Evolutionary conservation across 2,113 vertebrate genomes (phyloP).

Genomic region (Macaca mulatta): DNA sequence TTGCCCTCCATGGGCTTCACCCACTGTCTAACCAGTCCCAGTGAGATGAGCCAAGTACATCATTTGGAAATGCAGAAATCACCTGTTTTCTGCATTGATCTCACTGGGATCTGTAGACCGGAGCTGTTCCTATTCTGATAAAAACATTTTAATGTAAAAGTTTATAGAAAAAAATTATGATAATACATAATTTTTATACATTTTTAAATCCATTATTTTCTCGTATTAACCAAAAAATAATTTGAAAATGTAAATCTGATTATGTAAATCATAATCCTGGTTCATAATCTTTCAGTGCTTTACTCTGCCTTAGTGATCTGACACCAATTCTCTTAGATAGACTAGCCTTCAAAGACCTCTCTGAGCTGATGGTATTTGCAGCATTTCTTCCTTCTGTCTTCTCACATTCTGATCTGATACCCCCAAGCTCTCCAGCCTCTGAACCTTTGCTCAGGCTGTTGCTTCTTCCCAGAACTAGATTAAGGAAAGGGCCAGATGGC

Average conservation of each 20-base stretch:
- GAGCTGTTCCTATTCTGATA: too few relatives aligned
- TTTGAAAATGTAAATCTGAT: neutral
- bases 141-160: neutral
- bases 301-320: neutral
- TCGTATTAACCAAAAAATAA: neutral
- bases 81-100: too few relatives aligned
- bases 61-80: too few relatives aligned
- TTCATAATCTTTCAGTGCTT: neutral
- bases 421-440: neutral
- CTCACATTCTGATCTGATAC: neutral
- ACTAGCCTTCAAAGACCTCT: neutral
- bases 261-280: neutral
- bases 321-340: neutral
- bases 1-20: too few relatives aligned
- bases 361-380: neutral
- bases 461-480: slow-evolving; percentile 36
- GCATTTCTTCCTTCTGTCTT: neutral
- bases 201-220: neutral
- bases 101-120: too few relatives aligned
- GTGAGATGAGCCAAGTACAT: too few relatives aligned
- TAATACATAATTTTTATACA: neutral
- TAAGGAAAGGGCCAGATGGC: slow-evolving; percentile 51
- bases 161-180: slow-evolving; percentile 42
- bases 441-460: slow-evolving; percentile 44
- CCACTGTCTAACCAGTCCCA: too few relatives aligned